Conservation (phyloP, 2,888 invertebrate species). For the Cetonia aurata region DNA sequence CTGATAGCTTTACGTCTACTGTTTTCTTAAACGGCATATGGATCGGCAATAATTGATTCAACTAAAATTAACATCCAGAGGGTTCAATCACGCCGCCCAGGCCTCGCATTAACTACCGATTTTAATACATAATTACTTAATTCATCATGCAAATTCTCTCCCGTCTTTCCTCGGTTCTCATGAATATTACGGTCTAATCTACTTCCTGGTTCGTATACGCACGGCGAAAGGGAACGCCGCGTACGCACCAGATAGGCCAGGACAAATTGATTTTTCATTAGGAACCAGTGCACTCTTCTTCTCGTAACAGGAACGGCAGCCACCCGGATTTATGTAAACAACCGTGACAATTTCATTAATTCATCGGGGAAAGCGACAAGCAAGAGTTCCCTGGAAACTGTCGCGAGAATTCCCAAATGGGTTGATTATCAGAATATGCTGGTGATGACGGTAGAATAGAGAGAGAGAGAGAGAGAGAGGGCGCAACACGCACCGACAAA, state of each 20-base stretch:
- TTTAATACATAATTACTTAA: slow-evolving; percentile 28
- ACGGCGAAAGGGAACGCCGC: not conserved
- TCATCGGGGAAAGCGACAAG: slow-evolving; percentile 14
- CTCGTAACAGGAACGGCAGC: not conserved
- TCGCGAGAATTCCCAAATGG: not conserved
- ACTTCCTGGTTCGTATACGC: not conserved
- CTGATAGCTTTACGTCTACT: too few species aligned
- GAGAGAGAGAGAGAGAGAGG: not conserved
- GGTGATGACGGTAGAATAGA: not conserved
- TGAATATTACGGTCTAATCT: slow-evolving; percentile 6
- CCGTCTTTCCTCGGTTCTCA: not conserved
- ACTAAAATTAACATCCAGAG: too few species aligned
- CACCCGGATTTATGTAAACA: slow-evolving; percentile 33
- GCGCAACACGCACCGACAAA: not conserved
- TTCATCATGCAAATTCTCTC: slow-evolving; percentile 29
- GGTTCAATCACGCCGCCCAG: too few species aligned
- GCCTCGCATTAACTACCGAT: not conserved
- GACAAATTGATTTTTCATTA: slow-evolving; percentile 28
- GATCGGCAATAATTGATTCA: too few species aligned
- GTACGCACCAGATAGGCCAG: not conserved
- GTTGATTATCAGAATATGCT: too few species aligned
- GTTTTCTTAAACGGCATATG: too few species aligned
- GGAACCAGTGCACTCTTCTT: slow-evolving; percentile 2
- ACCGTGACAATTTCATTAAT: slow-evolving; percentile 34
- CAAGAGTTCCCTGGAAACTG: not conserved